phyloP scores from a whole-genome alignment of 2,113 vertebrate species.

The Leptobrachium leishanense region DNA sequence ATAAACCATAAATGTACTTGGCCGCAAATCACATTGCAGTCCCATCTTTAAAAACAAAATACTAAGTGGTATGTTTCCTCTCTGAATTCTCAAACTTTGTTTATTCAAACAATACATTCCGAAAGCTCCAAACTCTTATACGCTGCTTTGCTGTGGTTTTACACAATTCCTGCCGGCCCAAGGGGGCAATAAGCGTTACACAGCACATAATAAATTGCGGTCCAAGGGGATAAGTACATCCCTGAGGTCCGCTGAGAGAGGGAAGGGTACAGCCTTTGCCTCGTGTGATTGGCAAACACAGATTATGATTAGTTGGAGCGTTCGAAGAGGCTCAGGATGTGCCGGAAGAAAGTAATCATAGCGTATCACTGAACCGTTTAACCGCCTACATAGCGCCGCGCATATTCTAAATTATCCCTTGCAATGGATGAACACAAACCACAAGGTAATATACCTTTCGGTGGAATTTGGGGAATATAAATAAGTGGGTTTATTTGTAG shows the following conservation, averaged over 20 bases:
- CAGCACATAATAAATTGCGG: conserved; percentile 20
- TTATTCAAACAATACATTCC: conserved; percentile 22
- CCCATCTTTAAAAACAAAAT: too few species aligned
- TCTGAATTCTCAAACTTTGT: conserved; percentile 2
- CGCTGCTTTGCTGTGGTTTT: conserved; percentile 40
- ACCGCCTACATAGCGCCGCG: background rate
- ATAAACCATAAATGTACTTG: too few species aligned
- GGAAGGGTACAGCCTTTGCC: background rate
- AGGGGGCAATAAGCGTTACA: conserved; percentile 15
- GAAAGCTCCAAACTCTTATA: conserved; percentile 18
- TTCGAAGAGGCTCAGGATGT: conserved; percentile 5
- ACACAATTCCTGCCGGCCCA: conserved; percentile 4
- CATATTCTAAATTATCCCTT: background rate
- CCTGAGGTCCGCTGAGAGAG: background rate
- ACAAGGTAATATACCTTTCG: background rate
- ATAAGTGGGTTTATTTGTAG: conserved; percentile 17
- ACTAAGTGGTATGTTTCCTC: too few species aligned
- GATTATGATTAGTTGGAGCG: conserved; percentile 3
- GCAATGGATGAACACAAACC: background rate
- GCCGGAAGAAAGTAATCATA: conserved; percentile 14
- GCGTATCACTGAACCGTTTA: conserved; percentile 7
- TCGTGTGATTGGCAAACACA: conserved; percentile 7
- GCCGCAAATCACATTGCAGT: too few species aligned
- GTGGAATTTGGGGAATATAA: conserved; percentile 19
- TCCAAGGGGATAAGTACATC: conserved; percentile 7